A percentile compares a stretch with the other conserved stretches of the same genome.
phyloP scores from a whole-genome alignment of 2,888 invertebrate genomes.

The Lomographa bimaculata region DNA sequence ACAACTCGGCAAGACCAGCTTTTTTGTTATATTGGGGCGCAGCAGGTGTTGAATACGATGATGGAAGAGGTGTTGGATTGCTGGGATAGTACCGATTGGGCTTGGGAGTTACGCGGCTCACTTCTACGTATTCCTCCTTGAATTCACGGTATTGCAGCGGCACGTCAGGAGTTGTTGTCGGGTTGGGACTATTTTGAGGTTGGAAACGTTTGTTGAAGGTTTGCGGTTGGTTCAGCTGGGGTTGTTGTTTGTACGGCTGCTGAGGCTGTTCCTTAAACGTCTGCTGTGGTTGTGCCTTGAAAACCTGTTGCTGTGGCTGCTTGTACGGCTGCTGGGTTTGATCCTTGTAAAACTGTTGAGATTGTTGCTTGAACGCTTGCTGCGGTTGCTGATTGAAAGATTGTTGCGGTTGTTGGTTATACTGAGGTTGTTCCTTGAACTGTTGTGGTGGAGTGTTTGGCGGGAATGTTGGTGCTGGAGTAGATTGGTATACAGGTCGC shows the following conservation, averaged over 20 bases:
- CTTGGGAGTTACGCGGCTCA: slow-evolving; percentile 70
- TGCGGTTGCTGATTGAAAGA: slow-evolving; percentile 29
- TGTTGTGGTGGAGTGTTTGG: slow-evolving; percentile 49
- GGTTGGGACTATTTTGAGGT: slow-evolving; percentile 46
- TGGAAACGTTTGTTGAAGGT: slow-evolving; percentile 50
- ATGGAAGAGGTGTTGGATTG: slow-evolving; percentile 54
- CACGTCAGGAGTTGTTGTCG: slow-evolving; percentile 51
- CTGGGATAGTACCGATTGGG: slow-evolving; percentile 56
- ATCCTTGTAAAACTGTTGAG: slow-evolving; percentile 32
- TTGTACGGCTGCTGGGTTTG: slow-evolving; percentile 9
- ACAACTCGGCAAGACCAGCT: slow-evolving; percentile 69
- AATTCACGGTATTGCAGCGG: slow-evolving; percentile 68
- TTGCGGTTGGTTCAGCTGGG: slow-evolving; percentile 34
- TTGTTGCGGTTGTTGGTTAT: slow-evolving; percentile 40
- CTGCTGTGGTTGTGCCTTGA: slow-evolving; percentile 38
- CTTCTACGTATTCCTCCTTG: slow-evolving; percentile 76
- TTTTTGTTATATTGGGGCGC: slow-evolving; percentile 64
- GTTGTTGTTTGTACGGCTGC: slow-evolving; percentile 44
- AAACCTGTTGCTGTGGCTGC: slow-evolving; percentile 25
- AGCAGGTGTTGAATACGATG: slow-evolving; percentile 50
- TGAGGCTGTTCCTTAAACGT: slow-evolving; percentile 32
- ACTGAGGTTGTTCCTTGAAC: slow-evolving; percentile 47
- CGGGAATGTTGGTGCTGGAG: slow-evolving; percentile 48
- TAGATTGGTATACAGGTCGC: slow-evolving; percentile 63
- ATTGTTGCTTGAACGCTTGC: slow-evolving; percentile 25